phyloP scores from a whole-genome alignment of 30 jellyfish, hydroid and myxozoan species.

The Aurelia aurita complex sp. Pacific region DNA sequence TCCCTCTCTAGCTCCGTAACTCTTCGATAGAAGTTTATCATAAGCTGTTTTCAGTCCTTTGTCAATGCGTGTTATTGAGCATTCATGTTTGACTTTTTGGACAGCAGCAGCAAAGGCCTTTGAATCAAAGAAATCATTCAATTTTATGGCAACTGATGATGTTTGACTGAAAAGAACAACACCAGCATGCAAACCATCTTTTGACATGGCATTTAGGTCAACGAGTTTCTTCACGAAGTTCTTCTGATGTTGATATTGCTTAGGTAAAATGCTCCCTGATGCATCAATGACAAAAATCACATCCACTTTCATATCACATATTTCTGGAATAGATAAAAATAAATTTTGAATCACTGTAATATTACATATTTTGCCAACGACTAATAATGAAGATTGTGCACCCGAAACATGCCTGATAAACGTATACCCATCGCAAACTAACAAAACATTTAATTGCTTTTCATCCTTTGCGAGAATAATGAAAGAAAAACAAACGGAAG shows the following conservation, averaged over 20 bases:
- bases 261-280: slow-evolving; percentile 51
- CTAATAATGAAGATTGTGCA: too few species aligned
- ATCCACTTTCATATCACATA: slow-evolving; percentile 48
- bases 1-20: slow-evolving; percentile 53
- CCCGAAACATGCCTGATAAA: too few species aligned
- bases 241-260: slow-evolving; percentile 35
- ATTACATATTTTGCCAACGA: too few species aligned
- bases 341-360: too few species aligned
- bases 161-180: slow-evolving; percentile 42
- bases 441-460: too few species aligned
- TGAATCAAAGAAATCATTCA: slow-evolving; percentile 45
- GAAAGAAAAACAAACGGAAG: too few species aligned
- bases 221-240: slow-evolving; percentile 32
- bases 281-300: slow-evolving; percentile 48
- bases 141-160: slow-evolving; percentile 39
- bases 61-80: slow-evolving; percentile 39
- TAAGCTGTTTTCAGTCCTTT: slow-evolving; percentile 34
- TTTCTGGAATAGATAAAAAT: slow-evolving; percentile 4
- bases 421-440: too few species aligned
- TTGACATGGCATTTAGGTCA: slow-evolving; percentile 15
- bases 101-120: slow-evolving; percentile 36
- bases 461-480: too few species aligned
- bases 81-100: slow-evolving; percentile 20
- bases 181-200: slow-evolving; percentile 54
- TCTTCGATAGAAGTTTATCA: slow-evolving; percentile 35